Conservation (phyloP, 2,797 vertebrate genomes). For the Zalophus californianus region DNA sequence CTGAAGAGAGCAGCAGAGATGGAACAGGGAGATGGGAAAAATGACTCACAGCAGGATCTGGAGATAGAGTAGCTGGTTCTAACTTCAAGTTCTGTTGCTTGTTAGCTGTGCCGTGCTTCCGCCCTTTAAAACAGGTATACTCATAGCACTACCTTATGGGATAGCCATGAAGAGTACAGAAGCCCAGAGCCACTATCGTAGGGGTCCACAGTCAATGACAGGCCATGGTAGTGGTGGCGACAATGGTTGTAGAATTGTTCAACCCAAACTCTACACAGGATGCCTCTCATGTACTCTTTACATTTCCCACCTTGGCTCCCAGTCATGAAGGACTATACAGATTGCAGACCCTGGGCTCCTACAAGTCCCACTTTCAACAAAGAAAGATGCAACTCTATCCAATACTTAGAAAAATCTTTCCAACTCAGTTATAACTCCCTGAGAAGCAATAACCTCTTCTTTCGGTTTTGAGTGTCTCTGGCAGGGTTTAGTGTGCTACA, state of each 20-base stretch:
- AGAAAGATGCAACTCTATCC: background rate
- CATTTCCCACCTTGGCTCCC: background rate
- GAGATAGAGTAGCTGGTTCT: background rate
- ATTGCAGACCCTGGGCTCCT: background rate
- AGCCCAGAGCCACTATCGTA: background rate
- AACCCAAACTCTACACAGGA: background rate
- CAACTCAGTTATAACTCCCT: background rate
- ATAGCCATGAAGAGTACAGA: background rate
- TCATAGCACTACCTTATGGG: background rate
- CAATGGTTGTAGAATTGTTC: background rate
- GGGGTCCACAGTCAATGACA: background rate
- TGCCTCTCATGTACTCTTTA: background rate
- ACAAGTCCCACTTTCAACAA: background rate
- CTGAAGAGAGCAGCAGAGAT: background rate
- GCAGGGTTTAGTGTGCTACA: background rate
- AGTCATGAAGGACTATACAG: background rate
- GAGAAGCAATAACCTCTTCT: background rate
- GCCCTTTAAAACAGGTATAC: background rate
- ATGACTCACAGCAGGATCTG: background rate
- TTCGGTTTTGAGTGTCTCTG: background rate
- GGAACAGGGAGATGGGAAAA: background rate
- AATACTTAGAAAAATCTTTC: slow-evolving; percentile 5
- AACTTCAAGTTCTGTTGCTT: background rate
- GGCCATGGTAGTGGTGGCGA: background rate
- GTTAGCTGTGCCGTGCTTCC: background rate